Evolutionary conservation across 2,888 invertebrate genomes (phyloP), one percentile per base, ranked within the genome.

Genomic region (Sericinus montela): DNA sequence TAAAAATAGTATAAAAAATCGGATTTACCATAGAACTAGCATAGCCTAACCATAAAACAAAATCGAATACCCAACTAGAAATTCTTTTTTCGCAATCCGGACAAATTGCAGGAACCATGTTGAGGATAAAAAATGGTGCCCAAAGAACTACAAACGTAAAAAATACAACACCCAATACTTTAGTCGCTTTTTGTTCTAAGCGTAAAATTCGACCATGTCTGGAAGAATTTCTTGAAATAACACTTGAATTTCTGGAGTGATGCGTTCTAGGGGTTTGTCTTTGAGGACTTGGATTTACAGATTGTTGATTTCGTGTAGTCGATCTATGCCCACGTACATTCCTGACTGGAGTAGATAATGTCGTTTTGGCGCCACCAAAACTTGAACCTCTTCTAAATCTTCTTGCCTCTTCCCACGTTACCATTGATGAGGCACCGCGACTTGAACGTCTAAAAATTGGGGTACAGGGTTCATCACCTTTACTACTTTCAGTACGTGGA

Each of bases 11-110:
- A 76, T 98, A 98, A 85, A 98, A 97, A 67, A 98, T 95, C 0
- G 98, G 98, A 83, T 98, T 98, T 28, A 98, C 96, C 93, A 97
- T 97, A 10, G 97, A 97, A 71, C 97, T 97, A 46, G 97, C 95
- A 74, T 97, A 98, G 14, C 98, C 98, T 54, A 98, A 87, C 98
- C 98, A 98, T 39, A 97, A 93, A 49, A 95, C 97, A 53, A 95
- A 91, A 72, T 96, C 96, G 67, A 95, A 94, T 37, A 97, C 94
- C 90, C 95, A 94, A 56, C 91, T 92, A 45, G 94, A 91, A 43
- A 95, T 92, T 49, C 92, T 90, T 32, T 91, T 90, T 66, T 95
- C 95, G 68, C 97, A 97, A 57, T 94, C 91, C 7, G 92, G 91
- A 67, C 97, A 97, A 7, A 97, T 91, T 0, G 94, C 95, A 10